Evolutionary conservation across 2,797 vertebrate species (phyloP), one percentile per base, ranked within the genome.

Genomic region (Denticeps clupeoides): DNA sequence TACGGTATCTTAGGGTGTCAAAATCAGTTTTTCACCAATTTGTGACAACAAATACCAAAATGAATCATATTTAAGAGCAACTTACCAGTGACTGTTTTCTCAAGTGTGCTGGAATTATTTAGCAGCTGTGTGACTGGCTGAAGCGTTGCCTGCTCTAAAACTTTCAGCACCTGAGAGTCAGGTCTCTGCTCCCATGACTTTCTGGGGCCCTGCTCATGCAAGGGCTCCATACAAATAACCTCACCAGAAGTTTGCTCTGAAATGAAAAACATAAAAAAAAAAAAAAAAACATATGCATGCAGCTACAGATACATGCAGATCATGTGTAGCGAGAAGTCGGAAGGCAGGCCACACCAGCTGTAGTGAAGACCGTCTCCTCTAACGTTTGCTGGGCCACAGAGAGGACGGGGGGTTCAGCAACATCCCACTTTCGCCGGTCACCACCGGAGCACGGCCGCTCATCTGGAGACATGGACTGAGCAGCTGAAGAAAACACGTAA

Each of bases 121-220:
- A 89, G 64, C 8, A 78, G 56, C 68, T 87, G 86, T 0, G 88
- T 90, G 53, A 90, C 81, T 11, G 86, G 79, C 63, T 91, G 89
- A 45, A 91, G 78, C 49, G 91, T 82, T 10, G 88, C 88, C 73
- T 92, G 87, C 58, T 86, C 86, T 4, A 93, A 82, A 27, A 86
- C 74, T 61, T 71, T 87, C 22, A 93, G 62, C 58, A 93, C 83
- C 31, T 84, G 84, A 45, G 85, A 77, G 49, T 82, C 84, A 7
- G 87, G 88, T 60, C 74, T 87, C 61, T 69, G 80, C 7, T 79
- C 83, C 89, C 90, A 93, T 13, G 78, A 78, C 62, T 81, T 91
- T 60, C 87, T 80, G 26, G 81, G 86, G 45, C 73, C 75, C 28
- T 85, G 87, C 35, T 67, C 83, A 31, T 83, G 80, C 25, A 67